Evolutionary conservation across 2,113 vertebrate genomes (phyloP).

Genomic region (Tragelaphus imberbis): DNA sequence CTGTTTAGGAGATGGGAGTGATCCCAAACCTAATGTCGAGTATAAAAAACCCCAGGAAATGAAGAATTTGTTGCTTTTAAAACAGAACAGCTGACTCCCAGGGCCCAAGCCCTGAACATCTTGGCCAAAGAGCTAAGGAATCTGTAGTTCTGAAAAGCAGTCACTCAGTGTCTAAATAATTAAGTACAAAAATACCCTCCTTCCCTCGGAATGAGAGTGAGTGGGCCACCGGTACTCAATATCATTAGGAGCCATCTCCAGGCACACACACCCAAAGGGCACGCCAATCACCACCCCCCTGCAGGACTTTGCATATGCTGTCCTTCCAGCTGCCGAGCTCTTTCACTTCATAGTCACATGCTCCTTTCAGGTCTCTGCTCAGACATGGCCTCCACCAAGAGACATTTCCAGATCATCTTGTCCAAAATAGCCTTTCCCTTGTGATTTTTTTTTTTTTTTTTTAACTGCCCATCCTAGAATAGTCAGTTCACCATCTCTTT

Average conservation of each 20-base stretch:
- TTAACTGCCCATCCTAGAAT: background rate
- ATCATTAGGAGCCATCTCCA: too few relatives aligned
- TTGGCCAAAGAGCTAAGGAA: background rate
- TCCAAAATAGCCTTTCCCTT: background rate
- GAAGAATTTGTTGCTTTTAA: background rate
- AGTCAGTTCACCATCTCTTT: background rate
- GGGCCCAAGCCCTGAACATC: background rate
- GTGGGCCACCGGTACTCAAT: accelerated
- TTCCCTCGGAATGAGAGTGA: background rate
- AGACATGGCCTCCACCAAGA: background rate
- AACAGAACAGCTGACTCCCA: background rate
- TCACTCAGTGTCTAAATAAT: background rate
- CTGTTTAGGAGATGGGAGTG: background rate
- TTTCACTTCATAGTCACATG: background rate
- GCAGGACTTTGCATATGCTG: background rate
- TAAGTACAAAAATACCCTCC: background rate
- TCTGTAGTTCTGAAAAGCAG: background rate
- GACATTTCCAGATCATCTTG: background rate
- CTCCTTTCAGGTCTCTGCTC: background rate
- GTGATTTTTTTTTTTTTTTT: accelerated
- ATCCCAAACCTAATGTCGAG: background rate
- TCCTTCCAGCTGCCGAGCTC: background rate
- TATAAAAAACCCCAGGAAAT: background rate
- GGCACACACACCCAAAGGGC: background rate
- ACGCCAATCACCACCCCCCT: too few relatives aligned